phyloP scores from a whole-genome alignment of 1,140 invertebrate genomes.

The Uloborus diversus region DNA sequence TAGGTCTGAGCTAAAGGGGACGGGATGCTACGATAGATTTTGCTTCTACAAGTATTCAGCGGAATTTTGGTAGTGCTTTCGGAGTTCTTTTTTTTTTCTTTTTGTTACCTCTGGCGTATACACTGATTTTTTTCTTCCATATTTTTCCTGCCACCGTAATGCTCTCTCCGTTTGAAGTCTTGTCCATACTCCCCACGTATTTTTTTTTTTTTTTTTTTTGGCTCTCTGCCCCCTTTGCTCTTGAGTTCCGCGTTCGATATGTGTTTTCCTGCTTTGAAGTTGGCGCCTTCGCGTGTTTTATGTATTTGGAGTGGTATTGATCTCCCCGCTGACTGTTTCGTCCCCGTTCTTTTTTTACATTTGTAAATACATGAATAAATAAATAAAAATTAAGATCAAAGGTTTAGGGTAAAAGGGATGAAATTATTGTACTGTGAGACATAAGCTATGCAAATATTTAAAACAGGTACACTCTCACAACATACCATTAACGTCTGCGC shows the following conservation, averaged over 20 bases:
- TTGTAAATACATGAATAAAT: no score
- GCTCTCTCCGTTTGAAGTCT: neutral
- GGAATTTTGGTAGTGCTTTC: constrained; percentile 34
- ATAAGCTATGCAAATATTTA: no score
- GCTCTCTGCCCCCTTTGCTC: neutral
- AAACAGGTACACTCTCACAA: no score
- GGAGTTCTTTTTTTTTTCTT: neutral
- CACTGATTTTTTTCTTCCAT: no score
- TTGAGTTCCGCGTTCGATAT: constrained; percentile 12
- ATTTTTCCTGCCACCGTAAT: neutral
- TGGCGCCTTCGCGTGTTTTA: constrained; percentile 2
- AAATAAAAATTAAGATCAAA: no score
- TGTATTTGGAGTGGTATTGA: neutral
- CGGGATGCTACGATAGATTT: constrained; percentile 15
- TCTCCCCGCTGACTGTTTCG: no score
- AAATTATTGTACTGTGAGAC: no score
- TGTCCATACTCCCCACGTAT: neutral
- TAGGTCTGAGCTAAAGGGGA: constrained; percentile 38
- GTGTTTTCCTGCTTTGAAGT: constrained; percentile 18
- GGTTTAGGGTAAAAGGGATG: no score
- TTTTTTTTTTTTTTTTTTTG: no score
- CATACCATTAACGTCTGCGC: no score
- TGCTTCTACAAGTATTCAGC: neutral
- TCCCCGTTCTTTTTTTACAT: no score
- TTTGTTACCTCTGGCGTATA: neutral